phyloP scores from a whole-genome alignment of 2,113 vertebrate species.

The Nibea coibor region DNA sequence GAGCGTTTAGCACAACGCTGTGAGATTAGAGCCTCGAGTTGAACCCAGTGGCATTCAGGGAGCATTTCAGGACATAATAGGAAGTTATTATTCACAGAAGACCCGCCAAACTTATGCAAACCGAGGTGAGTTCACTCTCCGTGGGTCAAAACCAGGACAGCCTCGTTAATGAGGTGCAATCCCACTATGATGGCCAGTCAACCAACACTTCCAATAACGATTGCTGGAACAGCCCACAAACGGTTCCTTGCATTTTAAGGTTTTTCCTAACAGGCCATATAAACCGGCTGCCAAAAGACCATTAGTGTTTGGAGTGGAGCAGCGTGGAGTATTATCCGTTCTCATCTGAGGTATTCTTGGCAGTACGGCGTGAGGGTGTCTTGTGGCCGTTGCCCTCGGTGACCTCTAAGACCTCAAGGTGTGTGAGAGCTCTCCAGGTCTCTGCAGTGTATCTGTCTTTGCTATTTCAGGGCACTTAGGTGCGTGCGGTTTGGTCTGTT shows the following conservation, averaged over 20 bases:
- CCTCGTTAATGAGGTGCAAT: constrained; percentile 65
- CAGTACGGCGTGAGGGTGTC: constrained; percentile 15
- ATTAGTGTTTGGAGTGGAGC: constrained; percentile 67
- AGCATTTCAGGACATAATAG: constrained; percentile 61
- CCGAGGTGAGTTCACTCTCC: constrained; percentile 44
- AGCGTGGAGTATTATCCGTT: constrained; percentile 22
- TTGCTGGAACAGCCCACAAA: constrained; percentile 46
- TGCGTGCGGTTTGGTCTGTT: not conserved
- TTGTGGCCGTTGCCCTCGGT: constrained; percentile 8
- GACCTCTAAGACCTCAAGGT: constrained; percentile 43
- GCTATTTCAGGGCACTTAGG: constrained; percentile 37
- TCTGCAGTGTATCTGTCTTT: constrained; percentile 21
- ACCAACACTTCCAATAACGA: constrained; percentile 71
- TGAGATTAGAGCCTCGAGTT: constrained; percentile 29
- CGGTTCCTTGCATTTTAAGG: constrained; percentile 46
- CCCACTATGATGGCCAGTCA: constrained; percentile 57
- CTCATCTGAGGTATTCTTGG: constrained; percentile 54
- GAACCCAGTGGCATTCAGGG: constrained; percentile 43
- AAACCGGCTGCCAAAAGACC: constrained; percentile 69
- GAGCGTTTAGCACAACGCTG: constrained; percentile 26
- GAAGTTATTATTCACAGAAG: constrained; percentile 67
- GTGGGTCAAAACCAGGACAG: constrained; percentile 69
- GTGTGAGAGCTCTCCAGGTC: constrained; percentile 16
- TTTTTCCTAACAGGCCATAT: constrained; percentile 58
- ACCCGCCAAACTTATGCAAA: constrained; percentile 47